Evolutionary conservation across 1,140 invertebrate species (phyloP).

Genomic region (Diuraphis noxia): DNA sequence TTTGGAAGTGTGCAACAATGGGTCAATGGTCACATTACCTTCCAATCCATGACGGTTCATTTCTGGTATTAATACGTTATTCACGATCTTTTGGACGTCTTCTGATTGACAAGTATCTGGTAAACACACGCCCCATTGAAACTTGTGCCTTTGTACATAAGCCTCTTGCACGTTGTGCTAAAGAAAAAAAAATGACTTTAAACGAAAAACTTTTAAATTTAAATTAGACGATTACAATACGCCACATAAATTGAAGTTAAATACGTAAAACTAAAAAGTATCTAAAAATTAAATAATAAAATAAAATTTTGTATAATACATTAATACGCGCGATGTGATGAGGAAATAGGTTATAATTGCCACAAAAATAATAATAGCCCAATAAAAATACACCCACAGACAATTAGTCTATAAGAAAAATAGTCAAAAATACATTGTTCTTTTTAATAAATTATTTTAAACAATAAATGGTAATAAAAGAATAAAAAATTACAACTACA

Average conservation of each 20-base stretch:
- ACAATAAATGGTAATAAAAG: no score
- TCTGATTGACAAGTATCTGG: constrained; percentile 15
- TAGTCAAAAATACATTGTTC: no score
- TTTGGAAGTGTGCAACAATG: constrained; percentile 33
- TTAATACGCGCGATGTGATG: no score
- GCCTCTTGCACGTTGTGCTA: constrained; percentile 33
- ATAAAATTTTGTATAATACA: no score
- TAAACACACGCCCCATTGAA: constrained; percentile 42
- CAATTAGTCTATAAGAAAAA: no score
- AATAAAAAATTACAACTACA: no score
- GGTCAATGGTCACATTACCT: constrained; percentile 25
- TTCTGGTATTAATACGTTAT: constrained; percentile 24
- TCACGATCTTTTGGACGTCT: constrained; percentile 42
- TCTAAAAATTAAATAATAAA: no score
- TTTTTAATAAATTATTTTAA: not conserved
- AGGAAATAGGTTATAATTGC: no score
- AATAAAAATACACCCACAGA: no score
- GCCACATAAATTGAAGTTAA: not conserved
- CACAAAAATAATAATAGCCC: no score
- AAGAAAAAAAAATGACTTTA: not conserved
- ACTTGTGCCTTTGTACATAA: constrained; percentile 38
- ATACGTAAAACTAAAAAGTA: not conserved
- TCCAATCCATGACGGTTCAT: constrained; percentile 27
- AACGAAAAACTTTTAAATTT: not conserved
- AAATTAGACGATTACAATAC: not conserved